phyloP scores from a whole-genome alignment of 2,113 vertebrate species.

The Pleuronectes platessa region DNA sequence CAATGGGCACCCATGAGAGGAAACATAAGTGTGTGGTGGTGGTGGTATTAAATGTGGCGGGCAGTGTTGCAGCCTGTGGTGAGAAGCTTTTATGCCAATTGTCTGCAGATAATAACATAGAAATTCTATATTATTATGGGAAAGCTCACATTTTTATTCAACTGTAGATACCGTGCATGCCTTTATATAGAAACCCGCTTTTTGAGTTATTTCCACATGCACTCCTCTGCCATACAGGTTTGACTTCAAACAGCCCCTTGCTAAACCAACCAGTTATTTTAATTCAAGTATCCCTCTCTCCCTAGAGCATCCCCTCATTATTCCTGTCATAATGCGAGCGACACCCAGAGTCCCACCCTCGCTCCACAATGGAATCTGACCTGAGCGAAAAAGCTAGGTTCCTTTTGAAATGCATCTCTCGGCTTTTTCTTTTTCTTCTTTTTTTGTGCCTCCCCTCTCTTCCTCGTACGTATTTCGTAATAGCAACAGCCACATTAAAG shows the following conservation, averaged over 20 bases:
- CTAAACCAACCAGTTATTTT: constrained; percentile 68
- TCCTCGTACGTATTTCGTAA: constrained; percentile 59
- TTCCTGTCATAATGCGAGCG: constrained; percentile 80
- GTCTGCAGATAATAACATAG: not conserved
- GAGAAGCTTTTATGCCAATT: not conserved
- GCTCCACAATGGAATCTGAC: constrained; percentile 76
- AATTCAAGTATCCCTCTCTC: constrained; percentile 74
- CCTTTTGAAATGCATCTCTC: constrained; percentile 79
- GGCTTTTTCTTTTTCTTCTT: constrained; percentile 10
- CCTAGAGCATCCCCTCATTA: constrained; percentile 78
- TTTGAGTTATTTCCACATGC: not conserved
- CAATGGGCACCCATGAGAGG: constrained; percentile 57
- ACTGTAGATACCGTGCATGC: not conserved
- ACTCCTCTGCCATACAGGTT: constrained; percentile 44
- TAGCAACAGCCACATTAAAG: constrained; percentile 36
- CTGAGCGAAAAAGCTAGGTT: constrained; percentile 66
- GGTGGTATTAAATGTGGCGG: constrained; percentile 61
- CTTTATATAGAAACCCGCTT: constrained; percentile 24
- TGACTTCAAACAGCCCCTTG: constrained; percentile 71
- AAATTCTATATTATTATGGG: not conserved
- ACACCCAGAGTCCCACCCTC: constrained; percentile 81
- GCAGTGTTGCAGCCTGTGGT: constrained; percentile 31
- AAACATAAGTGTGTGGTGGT: constrained; percentile 60
- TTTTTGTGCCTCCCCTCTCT: constrained; percentile 48
- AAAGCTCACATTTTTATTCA: no score